These are phyloP conservation scores for Peromyscus maniculatus DNA, from an alignment of 2,113 vertebrate genomes.

Conservation along the genomic window DNA sequence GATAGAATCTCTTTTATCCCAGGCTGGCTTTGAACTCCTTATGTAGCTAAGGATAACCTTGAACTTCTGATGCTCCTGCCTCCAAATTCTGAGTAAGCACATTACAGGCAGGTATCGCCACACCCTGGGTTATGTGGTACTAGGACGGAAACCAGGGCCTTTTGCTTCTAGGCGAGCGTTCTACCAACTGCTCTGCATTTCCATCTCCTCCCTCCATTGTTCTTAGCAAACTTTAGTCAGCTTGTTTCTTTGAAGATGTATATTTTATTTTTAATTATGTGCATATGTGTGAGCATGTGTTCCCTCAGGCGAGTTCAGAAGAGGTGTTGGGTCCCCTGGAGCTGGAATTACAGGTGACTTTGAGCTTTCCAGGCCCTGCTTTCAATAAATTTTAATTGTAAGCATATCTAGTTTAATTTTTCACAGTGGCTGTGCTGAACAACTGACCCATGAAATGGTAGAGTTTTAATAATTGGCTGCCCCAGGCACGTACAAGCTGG, in stretches of 20 bases:
- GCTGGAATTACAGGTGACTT: not conserved
- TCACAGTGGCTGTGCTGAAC: not conserved
- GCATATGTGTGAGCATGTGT: not conserved
- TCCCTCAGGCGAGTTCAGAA: not conserved
- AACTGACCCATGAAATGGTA: not conserved
- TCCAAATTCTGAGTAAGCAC: not conserved
- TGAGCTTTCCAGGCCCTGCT: not conserved
- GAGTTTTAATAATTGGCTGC: not conserved
- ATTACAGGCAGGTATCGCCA: not conserved
- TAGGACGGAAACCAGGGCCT: not conserved
- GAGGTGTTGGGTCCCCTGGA: not conserved
- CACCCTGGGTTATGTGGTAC: not conserved
- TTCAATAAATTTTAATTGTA: not conserved
- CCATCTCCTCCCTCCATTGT: not conserved
- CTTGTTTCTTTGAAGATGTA: not conserved
- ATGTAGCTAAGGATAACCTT: not conserved
- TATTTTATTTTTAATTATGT: not conserved
- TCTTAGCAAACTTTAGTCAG: not conserved
- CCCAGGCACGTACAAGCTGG: not conserved
- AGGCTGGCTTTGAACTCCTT: not conserved
- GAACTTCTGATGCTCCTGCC: too few relatives aligned
- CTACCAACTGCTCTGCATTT: not conserved
- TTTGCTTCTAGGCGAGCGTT: not conserved
- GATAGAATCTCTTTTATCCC: not conserved
- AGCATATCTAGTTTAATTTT: slow-evolving; percentile 43